A percentile compares a stretch with the other conserved stretches of the same genome.
Evolutionary conservation across 2,113 vertebrate species (phyloP).

Genomic region (Otocyon megalotis): DNA sequence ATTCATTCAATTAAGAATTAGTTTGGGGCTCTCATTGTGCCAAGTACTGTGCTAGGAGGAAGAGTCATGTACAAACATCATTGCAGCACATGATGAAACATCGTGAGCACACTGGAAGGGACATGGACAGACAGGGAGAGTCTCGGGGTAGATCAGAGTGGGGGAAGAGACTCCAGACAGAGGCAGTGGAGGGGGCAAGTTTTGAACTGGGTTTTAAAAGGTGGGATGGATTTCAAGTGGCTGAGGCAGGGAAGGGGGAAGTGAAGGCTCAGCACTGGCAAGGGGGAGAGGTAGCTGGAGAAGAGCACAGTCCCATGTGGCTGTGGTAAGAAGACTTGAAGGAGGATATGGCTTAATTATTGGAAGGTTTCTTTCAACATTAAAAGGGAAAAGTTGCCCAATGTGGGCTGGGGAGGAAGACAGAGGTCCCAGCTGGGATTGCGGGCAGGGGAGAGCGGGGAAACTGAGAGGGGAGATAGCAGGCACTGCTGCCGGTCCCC

Average conservation of each 20-base stretch:
- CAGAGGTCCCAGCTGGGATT: not conserved
- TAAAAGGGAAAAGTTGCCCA: not conserved
- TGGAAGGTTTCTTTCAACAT: not conserved
- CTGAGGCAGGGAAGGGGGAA: not conserved
- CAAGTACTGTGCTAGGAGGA: not conserved
- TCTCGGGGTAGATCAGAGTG: not conserved
- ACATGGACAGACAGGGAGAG: accelerated
- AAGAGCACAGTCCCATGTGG: not conserved
- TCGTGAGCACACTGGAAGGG: accelerated
- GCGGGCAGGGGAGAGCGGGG: not conserved
- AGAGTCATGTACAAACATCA: not conserved
- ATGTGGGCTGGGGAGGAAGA: not conserved
- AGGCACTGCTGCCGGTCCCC: not conserved
- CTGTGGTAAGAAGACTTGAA: not conserved
- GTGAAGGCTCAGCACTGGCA: not conserved
- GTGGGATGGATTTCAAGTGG: not conserved
- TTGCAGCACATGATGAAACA: accelerated
- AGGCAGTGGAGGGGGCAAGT: not conserved
- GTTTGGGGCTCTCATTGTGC: not conserved
- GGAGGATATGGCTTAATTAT: not conserved
- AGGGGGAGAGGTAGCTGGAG: not conserved
- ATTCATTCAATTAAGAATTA: not conserved
- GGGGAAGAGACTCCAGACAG: not conserved
- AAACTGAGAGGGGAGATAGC: not conserved
- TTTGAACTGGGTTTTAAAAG: not conserved